Conservation (phyloP, 2,888 invertebrate genomes). For the Neoitamus cyanurus region DNA sequence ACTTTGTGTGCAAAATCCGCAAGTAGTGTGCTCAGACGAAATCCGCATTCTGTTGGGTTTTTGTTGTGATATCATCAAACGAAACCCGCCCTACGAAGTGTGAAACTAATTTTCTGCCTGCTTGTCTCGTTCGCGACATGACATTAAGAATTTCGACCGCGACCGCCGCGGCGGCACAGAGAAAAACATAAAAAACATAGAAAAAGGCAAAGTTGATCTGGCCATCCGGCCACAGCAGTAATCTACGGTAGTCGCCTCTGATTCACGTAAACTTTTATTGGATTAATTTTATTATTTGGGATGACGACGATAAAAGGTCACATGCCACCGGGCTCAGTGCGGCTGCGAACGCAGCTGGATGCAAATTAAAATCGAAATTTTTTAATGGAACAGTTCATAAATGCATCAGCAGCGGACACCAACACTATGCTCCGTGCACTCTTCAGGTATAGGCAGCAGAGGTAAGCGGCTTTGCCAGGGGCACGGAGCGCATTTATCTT, state of each 20-base stretch:
- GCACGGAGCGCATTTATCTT: conserved; percentile 40
- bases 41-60: conserved; percentile 16
- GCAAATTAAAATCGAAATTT: conserved; percentile 42
- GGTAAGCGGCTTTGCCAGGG: background rate
- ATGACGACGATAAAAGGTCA: conserved; percentile 46
- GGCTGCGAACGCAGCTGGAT: conserved; percentile 39
- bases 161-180: background rate
- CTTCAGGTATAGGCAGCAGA: too few species aligned
- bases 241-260: conserved; percentile 45
- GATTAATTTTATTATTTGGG: conserved; percentile 43
- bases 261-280: conserved; percentile 42
- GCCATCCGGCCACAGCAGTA: conserved; percentile 15
- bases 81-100: conserved; percentile 33
- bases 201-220: background rate
- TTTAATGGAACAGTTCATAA: conserved; percentile 44
- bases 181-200: background rate
- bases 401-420: conserved; percentile 39
- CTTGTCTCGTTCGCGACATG: conserved; percentile 41
- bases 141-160: conserved; percentile 36
- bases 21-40: background rate
- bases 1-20: background rate
- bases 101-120: conserved; percentile 45
- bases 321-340: conserved; percentile 27
- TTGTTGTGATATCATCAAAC: conserved; percentile 22
- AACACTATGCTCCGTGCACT: background rate